Percentiles rank a stretch among this genome's conserved stretches.
Evolutionary conservation across 2,888 invertebrate genomes (phyloP).

Genomic region (Rotaria socialis): DNA sequence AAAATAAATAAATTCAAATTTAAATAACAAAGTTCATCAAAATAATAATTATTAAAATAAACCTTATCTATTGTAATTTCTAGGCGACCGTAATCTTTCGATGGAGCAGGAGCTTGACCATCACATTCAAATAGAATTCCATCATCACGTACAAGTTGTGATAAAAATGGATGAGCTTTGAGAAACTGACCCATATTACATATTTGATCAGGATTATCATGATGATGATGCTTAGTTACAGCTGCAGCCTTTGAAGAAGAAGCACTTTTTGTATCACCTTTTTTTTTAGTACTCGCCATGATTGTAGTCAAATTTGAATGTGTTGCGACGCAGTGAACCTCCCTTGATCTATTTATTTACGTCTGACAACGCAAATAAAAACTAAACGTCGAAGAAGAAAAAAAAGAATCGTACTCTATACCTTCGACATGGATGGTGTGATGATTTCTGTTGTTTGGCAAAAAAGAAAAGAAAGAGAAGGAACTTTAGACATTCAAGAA

Average conservation of each 20-base stretch:
- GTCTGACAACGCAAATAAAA: not conserved
- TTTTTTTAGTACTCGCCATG: not conserved
- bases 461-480: not conserved
- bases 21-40: not conserved
- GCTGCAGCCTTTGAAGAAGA: not conserved
- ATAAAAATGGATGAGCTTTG: not conserved
- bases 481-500: not conserved
- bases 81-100: constrained; percentile 25
- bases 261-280: not conserved
- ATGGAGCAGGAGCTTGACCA: constrained; percentile 10
- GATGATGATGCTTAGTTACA: not conserved
- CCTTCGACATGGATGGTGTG: not conserved
- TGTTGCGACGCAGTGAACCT: not conserved
- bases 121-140: constrained; percentile 15
- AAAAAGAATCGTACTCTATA: not conserved
- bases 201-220: not conserved
- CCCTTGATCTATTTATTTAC: not conserved
- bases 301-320: not conserved
- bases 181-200: not conserved
- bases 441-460: not conserved
- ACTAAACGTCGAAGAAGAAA: not conserved
- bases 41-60: not conserved
- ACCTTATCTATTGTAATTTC: constrained; percentile 12
- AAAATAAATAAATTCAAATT: no score
- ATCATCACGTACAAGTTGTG: not conserved